A percentile compares a stretch with the other conserved stretches of the same genome.
phyloP scores from a whole-genome alignment of 2,113 vertebrate species.

The Oostethus manadensis region DNA sequence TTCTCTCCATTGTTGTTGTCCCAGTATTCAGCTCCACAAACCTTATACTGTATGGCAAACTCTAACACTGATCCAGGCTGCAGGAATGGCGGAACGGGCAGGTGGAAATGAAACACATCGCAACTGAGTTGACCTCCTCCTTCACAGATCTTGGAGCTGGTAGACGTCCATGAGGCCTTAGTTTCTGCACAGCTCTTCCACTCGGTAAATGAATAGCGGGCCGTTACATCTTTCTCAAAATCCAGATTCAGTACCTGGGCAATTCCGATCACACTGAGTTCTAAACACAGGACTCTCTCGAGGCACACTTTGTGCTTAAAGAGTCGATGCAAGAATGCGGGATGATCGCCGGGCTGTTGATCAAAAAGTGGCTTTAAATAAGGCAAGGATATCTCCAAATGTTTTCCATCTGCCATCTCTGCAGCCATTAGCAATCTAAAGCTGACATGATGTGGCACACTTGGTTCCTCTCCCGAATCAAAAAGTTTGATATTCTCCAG shows the following conservation, averaged over 20 bases:
- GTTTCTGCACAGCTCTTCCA: conserved; percentile 82
- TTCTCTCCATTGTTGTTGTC: conserved; percentile 88
- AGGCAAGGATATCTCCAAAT: conserved; percentile 82
- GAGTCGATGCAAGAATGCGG: conserved; percentile 77
- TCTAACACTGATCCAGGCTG: conserved; percentile 80
- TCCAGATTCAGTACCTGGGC: conserved; percentile 84
- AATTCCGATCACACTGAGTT: conserved; percentile 82
- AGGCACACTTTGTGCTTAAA: conserved; percentile 81
- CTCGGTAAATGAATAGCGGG: conserved; percentile 85
- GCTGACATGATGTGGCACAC: conserved; percentile 86
- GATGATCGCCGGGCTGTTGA: conserved; percentile 76
- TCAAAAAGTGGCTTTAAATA: conserved; percentile 84
- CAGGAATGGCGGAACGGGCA: conserved; percentile 86
- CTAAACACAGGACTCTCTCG: conserved; percentile 83
- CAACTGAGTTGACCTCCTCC: conserved; percentile 47
- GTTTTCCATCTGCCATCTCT: conserved; percentile 77
- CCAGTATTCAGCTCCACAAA: conserved; percentile 82
- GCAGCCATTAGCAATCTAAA: conserved; percentile 83
- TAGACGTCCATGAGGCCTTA: conserved; percentile 77
- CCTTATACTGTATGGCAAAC: conserved; percentile 85
- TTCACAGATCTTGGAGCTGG: conserved; percentile 44
- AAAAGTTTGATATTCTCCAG: conserved; percentile 87
- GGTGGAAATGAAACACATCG: conserved; percentile 86
- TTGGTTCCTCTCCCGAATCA: conserved; percentile 81
- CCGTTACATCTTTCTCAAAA: conserved; percentile 84